phyloP scores from a whole-genome alignment of 2,797 vertebrate genomes.

The Eulemur coronatus region DNA sequence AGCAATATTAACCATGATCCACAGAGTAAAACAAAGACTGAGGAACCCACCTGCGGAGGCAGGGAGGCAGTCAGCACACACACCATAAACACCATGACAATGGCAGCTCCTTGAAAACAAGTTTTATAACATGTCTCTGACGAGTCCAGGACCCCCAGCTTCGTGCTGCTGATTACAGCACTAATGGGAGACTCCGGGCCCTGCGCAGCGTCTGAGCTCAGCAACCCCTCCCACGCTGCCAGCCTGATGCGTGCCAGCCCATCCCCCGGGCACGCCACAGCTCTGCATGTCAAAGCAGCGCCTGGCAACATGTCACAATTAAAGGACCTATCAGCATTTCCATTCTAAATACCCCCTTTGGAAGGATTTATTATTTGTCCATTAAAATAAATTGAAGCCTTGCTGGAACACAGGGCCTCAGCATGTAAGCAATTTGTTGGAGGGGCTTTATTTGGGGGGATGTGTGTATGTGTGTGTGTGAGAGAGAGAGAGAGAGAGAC shows the following conservation, averaged over 20 bases:
- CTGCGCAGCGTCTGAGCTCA: background rate
- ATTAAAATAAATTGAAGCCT: conserved; percentile 16
- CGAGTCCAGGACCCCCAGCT: background rate
- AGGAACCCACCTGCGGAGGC: background rate
- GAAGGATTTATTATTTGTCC: conserved; percentile 16
- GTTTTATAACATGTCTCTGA: background rate
- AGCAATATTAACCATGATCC: background rate
- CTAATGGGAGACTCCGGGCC: background rate
- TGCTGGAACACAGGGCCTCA: background rate
- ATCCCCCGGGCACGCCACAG: background rate
- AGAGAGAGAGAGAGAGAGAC: too few species aligned
- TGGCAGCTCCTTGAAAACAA: background rate
- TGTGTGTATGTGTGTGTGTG: background rate
- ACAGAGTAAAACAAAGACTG: background rate
- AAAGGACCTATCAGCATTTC: conserved; percentile 27
- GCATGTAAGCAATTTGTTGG: background rate
- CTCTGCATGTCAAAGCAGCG: background rate
- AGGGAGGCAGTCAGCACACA: background rate
- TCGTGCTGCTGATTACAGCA: background rate
- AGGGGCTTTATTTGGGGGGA: background rate
- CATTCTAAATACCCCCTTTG: background rate
- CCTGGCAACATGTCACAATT: conserved; percentile 38
- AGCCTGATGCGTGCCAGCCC: background rate
- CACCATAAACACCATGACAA: background rate
- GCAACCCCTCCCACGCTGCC: rapidly evolving